Evolutionary conservation across 2,113 vertebrate species (phyloP), one percentile per base, ranked within the genome.

Genomic region (Calidris pugnax): DNA sequence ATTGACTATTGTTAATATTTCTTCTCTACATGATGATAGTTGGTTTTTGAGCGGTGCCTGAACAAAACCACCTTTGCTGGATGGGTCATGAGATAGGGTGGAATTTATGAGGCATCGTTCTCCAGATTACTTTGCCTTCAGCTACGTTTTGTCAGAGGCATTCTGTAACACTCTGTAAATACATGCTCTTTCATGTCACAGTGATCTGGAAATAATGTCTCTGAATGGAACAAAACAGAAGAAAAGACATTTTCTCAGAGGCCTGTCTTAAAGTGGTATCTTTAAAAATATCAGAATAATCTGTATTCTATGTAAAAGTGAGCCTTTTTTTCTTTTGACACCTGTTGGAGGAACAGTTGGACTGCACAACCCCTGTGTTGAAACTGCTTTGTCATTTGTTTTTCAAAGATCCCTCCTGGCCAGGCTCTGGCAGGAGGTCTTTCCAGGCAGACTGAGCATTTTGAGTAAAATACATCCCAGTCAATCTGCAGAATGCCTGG

Each of bases 71-170:
- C 82, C 81, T 94, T 84, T 95, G 32, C 73, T 90, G 32, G 43
- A 63, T 85, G 39, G 66, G 59, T 89, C 43, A 84, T 76, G 41
- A 93, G 71, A 93, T 53, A 66, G 68, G 35, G 27, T 91, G 67
- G 92, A 95, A 89, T 92, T 96, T 97, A 80, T 89, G 89, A 85
- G 72, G 45, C 69, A 91, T 92, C 73, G 78, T 96, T 86, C 94
- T 90, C 90, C 89, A 91, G 63, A 96, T 87, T 87, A 76, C 35
- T 62, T 80, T 94, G 89, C 93, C 89, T 82, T 83, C 74, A 93
- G 87, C 92, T 90, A 79, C 57, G 23, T 93, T 89, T 60, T 97
- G 45, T 92, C 94, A 97, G 89, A 95, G 75, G 48, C 79, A 47
- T 45, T 80, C 63, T 63, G 76, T 48, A 95, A 91, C 64, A 67